A percentile compares a stretch with the other conserved stretches of the same genome.
phyloP scores from a whole-genome alignment of 2,797 vertebrate genomes.

The Falco columbarius region DNA sequence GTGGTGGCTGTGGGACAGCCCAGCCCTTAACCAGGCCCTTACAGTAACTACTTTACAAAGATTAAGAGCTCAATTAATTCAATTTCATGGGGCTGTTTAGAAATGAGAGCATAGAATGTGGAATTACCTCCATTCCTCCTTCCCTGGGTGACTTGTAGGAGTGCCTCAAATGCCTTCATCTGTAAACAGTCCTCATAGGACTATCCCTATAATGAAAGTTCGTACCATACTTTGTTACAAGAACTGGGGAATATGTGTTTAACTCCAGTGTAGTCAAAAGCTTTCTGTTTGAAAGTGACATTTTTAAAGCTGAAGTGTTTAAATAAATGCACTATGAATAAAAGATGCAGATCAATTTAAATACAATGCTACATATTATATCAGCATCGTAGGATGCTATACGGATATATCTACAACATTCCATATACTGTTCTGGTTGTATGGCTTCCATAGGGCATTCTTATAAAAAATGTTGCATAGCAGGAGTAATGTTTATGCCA shows the following conservation, averaged over 20 bases:
- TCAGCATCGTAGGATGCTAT: background rate
- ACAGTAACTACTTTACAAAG: background rate
- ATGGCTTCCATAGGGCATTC: background rate
- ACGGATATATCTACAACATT: background rate
- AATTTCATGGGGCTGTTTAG: background rate
- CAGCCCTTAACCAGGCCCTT: background rate
- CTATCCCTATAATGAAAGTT: background rate
- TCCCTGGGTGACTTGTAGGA: background rate
- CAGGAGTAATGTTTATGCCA: background rate
- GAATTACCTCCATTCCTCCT: background rate
- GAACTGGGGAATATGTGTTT: background rate
- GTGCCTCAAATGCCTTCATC: background rate
- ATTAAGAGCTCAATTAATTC: background rate
- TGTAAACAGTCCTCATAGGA: background rate
- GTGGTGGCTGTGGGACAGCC: background rate
- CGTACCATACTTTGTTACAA: background rate
- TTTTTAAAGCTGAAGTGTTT: background rate
- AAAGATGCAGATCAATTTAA: background rate
- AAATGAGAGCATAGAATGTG: background rate
- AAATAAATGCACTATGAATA: background rate
- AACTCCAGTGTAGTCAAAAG: background rate
- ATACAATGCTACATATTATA: background rate
- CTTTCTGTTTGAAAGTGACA: background rate
- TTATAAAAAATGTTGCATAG: background rate
- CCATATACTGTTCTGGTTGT: background rate